Evolutionary conservation across 2,888 invertebrate genomes (phyloP), one percentile per base, ranked within the genome.

Genomic region (Galeopsomyia nigrocyanea): DNA sequence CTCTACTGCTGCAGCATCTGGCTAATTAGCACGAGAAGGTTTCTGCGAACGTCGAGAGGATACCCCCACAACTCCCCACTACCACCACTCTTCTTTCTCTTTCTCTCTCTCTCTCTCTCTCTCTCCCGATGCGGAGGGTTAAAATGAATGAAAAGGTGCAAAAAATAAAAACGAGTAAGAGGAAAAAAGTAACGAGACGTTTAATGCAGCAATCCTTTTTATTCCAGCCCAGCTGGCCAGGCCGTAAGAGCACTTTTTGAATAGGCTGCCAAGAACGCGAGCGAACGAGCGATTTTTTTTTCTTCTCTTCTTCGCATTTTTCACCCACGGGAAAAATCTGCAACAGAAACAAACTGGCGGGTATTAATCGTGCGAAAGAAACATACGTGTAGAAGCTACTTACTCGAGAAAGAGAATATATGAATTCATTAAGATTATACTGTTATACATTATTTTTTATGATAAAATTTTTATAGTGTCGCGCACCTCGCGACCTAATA

Each of bases 11-110:
- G 62, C 55, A 65, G 57, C 55, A 73, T 73, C 65, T 65, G 64
- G 73, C 73, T 73, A 73, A 73, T 73, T 73, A 73, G 73, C 68
- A 50, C 64, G 51, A 58, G 68, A 46, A 60, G 31, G 22, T 21
- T n/a, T 56, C 56, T 21, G 22, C 22, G 22, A 56, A 39, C 39
- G 68, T 39, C 39, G 16, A 49, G 51, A 57, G 62, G 51, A 57
- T 67, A 16, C 49, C 31, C 13, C 22, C 21, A 21, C 21, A 21
- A 47, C 31, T 58, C 17, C 53, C 46, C 51, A 49, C 5, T 22
- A n/a, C n/a, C n/a, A n/a, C n/a, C 5, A 26, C 26, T 26, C 47
- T 16, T 6, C 46, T 64, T 19, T 56, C 57, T 67, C 56, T n/a
- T n/a, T 39, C 39, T 50, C 51, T 31, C 46, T 60, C 39, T 58